A percentile compares a stretch with the other conserved stretches of the same genome.
phyloP scores from a whole-genome alignment of 2,797 vertebrate genomes.

The Centropyge bicolor region DNA sequence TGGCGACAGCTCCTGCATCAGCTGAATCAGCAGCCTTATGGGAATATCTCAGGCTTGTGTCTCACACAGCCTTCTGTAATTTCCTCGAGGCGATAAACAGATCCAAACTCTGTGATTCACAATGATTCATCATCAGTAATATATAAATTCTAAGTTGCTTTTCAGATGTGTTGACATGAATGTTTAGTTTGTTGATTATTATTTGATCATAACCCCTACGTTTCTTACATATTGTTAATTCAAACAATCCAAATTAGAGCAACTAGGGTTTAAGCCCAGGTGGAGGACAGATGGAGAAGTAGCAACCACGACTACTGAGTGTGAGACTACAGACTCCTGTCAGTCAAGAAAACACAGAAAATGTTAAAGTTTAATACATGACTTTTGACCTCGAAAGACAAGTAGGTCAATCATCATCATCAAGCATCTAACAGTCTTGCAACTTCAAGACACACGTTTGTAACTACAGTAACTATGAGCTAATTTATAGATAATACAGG shows the following conservation, averaged over 20 bases:
- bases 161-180: slow-evolving; percentile 8
- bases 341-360: slow-evolving; percentile 4
- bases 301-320: not conserved
- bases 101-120: not conserved
- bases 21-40: slow-evolving; percentile 55
- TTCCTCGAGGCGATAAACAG: slow-evolving; percentile 38
- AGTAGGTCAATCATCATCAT: not conserved
- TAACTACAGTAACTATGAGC: not conserved
- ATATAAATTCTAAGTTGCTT: not conserved
- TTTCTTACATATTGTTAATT: slow-evolving; percentile 7
- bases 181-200: slow-evolving; percentile 10
- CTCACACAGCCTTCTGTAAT: slow-evolving; percentile 29
- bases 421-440: not conserved
- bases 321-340: not conserved
- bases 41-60: slow-evolving; percentile 45
- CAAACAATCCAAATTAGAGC: slow-evolving; percentile 4
- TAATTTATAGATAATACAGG: not conserved
- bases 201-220: not conserved
- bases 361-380: slow-evolving; percentile 1
- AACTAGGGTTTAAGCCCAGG: not conserved
- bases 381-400: not conserved
- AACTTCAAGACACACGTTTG: slow-evolving; percentile 7
- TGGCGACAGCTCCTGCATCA: slow-evolving; percentile 28
- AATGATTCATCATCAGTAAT: slow-evolving; percentile 12
- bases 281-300: not conserved